Percentiles rank a stretch among this genome's conserved stretches.
These are phyloP conservation scores for Lasioglossum marginatum DNA, from an alignment of 2,888 invertebrate genomes.

Conservation along the genomic window DNA sequence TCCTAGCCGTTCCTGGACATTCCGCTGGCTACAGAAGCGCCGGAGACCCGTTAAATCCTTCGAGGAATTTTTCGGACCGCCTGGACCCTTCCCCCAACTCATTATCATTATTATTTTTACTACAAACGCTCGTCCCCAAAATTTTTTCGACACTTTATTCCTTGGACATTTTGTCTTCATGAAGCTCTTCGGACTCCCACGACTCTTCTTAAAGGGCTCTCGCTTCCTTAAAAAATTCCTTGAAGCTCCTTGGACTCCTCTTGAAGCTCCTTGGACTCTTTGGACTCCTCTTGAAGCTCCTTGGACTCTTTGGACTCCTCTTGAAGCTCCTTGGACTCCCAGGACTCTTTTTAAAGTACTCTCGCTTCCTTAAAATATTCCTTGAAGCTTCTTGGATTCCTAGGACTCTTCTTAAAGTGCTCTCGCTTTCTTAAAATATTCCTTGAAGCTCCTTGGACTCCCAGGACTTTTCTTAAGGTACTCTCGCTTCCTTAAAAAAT, in stretches of 20 bases:
- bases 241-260: neutral
- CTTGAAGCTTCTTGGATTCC: too few species aligned
- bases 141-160: too few species aligned
- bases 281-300: fast-evolving
- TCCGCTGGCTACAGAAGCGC: slow-evolving; percentile 64
- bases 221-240: too few species aligned
- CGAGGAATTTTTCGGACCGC: slow-evolving; percentile 47
- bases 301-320: neutral
- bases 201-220: neutral
- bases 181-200: too few species aligned
- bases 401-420: too few species aligned
- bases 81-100: neutral
- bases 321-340: neutral
- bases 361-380: too few species aligned
- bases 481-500: too few species aligned
- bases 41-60: slow-evolving; percentile 57
- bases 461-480: too few species aligned
- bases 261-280: too few species aligned
- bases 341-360: too few species aligned
- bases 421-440: too few species aligned
- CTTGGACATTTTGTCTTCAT: neutral
- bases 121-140: neutral
- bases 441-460: too few species aligned
- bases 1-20: slow-evolving; percentile 70
- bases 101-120: neutral